These are phyloP conservation scores for Malurus melanocephalus DNA, from an alignment of 2,113 vertebrate genomes.

Conservation along the genomic window DNA sequence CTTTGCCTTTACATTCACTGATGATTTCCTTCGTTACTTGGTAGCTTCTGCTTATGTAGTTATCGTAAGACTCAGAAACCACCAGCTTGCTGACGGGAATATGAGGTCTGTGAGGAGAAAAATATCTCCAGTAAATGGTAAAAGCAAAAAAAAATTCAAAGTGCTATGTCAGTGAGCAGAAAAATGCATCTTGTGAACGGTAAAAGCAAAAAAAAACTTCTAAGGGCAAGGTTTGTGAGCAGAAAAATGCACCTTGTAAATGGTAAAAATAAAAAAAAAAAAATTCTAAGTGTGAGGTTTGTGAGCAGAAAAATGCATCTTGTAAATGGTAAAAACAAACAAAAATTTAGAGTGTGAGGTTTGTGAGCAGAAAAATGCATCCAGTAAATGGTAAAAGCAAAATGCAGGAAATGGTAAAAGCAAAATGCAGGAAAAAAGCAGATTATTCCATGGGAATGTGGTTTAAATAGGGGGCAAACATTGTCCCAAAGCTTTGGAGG, in stretches of 20 bases:
- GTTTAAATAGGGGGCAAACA: too few relatives aligned
- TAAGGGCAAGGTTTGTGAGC: conserved; percentile 77
- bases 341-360: conserved; percentile 68
- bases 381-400: background rate
- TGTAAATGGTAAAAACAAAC: background rate
- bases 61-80: conserved; percentile 91
- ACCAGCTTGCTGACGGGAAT: conserved; percentile 88
- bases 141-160: background rate
- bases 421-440: too few relatives aligned
- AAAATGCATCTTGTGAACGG: background rate
- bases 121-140: background rate
- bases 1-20: conserved; percentile 89
- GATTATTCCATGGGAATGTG: too few relatives aligned
- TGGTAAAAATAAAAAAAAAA: background rate
- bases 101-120: conserved; percentile 85
- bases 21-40: conserved; percentile 96
- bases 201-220: background rate
- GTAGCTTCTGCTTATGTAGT: conserved; percentile 94
- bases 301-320: background rate
- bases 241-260: background rate
- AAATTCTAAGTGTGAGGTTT: conserved; percentile 77
- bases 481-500: too few relatives aligned
- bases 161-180: conserved; percentile 77
- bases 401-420: background rate
- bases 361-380: conserved; percentile 61